Evolutionary conservation across 2,888 invertebrate genomes (phyloP).

Genomic region (Tipula confusa): DNA sequence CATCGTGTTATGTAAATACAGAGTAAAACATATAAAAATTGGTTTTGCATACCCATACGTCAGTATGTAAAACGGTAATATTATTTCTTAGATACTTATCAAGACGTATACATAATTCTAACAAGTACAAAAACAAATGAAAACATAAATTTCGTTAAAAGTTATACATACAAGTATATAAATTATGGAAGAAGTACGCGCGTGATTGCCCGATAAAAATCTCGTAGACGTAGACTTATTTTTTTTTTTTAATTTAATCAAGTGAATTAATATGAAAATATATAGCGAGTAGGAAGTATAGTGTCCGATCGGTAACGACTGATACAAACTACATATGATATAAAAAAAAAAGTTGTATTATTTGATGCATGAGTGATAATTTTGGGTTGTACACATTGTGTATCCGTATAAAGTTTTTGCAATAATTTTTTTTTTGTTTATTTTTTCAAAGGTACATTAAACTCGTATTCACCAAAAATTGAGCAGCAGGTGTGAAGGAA

Average conservation of each 20-base stretch:
- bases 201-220: not conserved
- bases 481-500: not conserved
- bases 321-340: too few relatives aligned
- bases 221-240: not conserved
- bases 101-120: too few relatives aligned
- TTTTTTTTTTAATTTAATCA: not conserved
- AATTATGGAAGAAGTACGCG: not conserved
- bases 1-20: too few relatives aligned
- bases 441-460: not conserved
- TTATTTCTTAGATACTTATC: too few relatives aligned
- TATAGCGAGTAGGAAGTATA: not conserved
- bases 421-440: too few relatives aligned
- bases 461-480: too few relatives aligned
- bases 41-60: too few relatives aligned
- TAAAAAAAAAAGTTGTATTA: not conserved
- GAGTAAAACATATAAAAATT: too few relatives aligned
- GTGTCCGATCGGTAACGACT: not conserved
- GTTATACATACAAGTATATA: too few relatives aligned
- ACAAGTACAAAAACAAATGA: too few relatives aligned
- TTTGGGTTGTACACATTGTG: not conserved
- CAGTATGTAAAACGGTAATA: too few relatives aligned
- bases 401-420: not conserved
- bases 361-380: constrained; percentile 8
- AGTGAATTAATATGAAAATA: not conserved
- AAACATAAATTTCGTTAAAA: too few relatives aligned